Evolutionary conservation across 2,888 invertebrate genomes (phyloP), one percentile per base, ranked within the genome.

Genomic region (Ectobius pallidus): DNA sequence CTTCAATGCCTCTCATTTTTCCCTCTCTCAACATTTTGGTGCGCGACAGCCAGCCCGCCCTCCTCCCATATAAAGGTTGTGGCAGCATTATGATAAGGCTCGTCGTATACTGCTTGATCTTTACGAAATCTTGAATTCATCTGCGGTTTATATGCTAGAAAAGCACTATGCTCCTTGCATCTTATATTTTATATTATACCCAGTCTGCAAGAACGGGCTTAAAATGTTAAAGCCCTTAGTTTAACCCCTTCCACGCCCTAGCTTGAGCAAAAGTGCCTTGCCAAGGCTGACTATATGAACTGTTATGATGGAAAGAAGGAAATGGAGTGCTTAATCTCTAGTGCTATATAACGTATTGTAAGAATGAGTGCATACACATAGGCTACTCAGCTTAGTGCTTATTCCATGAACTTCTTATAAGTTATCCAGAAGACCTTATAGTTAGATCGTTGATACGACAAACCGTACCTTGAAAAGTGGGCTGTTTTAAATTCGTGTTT

Each of bases 61-160:
- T 49, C 25, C 52, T n/a, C 32, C 55, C 52, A 69, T 32, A 69
- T 49, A 52, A 69, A 32, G 49, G 34, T 69, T 65, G 14, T 46
- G 46, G 32, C n/a, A 25, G 52, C 49, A 69, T 58, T 69, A 58
- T 55, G 69, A 69, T 69, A 69, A 69, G 58, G 58, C 58, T 30
- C n/a, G 16, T n/a, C 58, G 58, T 58, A 39, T 1, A 30, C 32
- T 1, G 39, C 65, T 44, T 7, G 32, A 62, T 62, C 58, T 46
- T 63, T 65, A 52, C 49, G 49, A 71, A 71, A 71, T 71, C 71
- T 63, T 65, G 49, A 46, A 71, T 71, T 71, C 71, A 71, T 71
- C 46, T 63, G 65, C 11, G 71, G 22, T 71, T 71, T 62, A 44
- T 71, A 52, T 32, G 42, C n/a, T 9, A 4, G 42, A 67, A n/a